phyloP scores from a whole-genome alignment of 2,797 vertebrate species.

The Spatula clypeata region DNA sequence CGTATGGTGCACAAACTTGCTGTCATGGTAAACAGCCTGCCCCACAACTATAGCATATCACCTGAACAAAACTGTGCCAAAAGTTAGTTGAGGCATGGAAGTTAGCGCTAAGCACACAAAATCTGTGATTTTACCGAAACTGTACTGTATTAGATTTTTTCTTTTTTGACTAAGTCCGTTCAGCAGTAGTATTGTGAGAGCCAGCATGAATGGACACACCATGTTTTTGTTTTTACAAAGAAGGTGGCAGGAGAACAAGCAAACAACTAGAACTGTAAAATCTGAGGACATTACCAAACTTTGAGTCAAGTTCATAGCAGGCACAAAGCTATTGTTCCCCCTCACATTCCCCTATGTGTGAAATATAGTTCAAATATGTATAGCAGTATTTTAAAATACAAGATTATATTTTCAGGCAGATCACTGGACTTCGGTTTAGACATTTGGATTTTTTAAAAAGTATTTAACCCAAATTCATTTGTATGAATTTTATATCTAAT shows the following conservation, averaged over 20 bases:
- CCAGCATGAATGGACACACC: background rate
- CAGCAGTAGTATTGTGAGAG: background rate
- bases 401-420: background rate
- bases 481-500: background rate
- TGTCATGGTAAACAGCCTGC: background rate
- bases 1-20: background rate
- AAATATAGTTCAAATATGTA: background rate
- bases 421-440: background rate
- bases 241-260: background rate
- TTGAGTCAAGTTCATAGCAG: background rate
- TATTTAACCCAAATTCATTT: background rate
- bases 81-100: background rate
- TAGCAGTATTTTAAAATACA: background rate
- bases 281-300: background rate
- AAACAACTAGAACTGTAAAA: background rate
- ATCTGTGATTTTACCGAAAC: background rate
- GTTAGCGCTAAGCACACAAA: background rate
- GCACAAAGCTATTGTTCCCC: background rate
- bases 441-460: background rate
- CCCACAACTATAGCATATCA: background rate
- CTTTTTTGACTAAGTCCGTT: background rate
- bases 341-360: background rate
- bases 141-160: background rate
- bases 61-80: background rate
- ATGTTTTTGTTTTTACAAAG: background rate